Conservation (phyloP, 2,113 vertebrate species). For the Accipiter virgatus region DNA sequence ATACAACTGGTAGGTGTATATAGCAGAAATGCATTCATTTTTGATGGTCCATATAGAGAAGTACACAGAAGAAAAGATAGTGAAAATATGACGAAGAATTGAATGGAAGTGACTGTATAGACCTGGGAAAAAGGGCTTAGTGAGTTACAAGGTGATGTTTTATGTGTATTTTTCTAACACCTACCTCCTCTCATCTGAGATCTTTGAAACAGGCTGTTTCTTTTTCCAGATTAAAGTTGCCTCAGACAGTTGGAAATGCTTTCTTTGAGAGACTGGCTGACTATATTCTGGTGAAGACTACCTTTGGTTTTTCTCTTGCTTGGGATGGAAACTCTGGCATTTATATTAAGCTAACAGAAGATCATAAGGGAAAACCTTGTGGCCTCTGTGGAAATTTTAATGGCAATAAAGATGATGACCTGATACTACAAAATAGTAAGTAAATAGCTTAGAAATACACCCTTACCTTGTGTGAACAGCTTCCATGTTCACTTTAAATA, state of each 20-base stretch:
- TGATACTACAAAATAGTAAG: slow-evolving; percentile 87
- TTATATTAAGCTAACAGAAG: slow-evolving; percentile 93
- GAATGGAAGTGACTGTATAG: not conserved
- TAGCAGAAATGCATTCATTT: not conserved
- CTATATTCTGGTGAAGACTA: slow-evolving; percentile 96
- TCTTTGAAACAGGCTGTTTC: slow-evolving; percentile 16
- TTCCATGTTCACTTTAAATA: not conserved
- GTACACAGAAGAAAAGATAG: not conserved
- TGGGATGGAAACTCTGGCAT: slow-evolving; percentile 95
- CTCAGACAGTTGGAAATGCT: slow-evolving; percentile 87
- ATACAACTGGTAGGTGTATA: not conserved
- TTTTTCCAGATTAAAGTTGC: slow-evolving; percentile 83
- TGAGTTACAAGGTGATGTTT: not conserved
- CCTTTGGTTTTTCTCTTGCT: slow-evolving; percentile 96
- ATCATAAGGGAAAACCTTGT: slow-evolving; percentile 88
- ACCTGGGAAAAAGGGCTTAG: not conserved
- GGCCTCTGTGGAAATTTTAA: slow-evolving; percentile 97
- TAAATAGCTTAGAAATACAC: not conserved
- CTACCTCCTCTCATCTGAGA: not conserved
- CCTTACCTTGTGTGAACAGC: not conserved
- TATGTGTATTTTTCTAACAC: not conserved
- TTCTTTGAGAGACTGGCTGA: slow-evolving; percentile 94
- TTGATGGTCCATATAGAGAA: not conserved
- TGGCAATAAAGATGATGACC: slow-evolving; percentile 87
- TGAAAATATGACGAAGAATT: not conserved